phyloP scores from a whole-genome alignment of 2,797 vertebrate genomes.

The Sebastes paucispinis region DNA sequence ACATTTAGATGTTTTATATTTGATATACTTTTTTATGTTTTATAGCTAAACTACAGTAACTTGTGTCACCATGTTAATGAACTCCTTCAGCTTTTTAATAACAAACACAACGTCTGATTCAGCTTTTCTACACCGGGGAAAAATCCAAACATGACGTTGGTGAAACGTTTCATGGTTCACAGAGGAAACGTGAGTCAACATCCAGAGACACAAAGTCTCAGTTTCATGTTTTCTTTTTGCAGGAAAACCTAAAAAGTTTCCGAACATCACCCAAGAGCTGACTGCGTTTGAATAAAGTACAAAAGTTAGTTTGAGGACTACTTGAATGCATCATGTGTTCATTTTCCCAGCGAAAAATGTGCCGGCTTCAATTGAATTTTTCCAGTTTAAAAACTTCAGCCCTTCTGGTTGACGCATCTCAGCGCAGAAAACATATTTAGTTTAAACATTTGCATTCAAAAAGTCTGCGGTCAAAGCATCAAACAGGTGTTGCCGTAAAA shows the following conservation, averaged over 20 bases:
- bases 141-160: neutral
- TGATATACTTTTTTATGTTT: neutral
- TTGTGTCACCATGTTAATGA: slow-evolving; percentile 3
- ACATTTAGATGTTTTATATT: neutral
- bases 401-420: neutral
- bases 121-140: neutral
- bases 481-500: neutral
- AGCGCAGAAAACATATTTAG: neutral
- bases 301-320: neutral
- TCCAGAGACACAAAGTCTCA: neutral
- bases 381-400: neutral
- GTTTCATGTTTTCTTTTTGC: neutral
- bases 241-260: neutral
- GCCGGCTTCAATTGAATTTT: neutral
- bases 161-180: too few species aligned
- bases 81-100: slow-evolving; percentile 36
- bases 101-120: neutral
- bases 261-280: neutral
- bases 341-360: neutral
- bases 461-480: neutral
- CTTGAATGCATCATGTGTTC: too few species aligned
- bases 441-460: neutral
- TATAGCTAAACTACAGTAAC: slow-evolving; percentile 30
- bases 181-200: neutral
- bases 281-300: neutral